Evolutionary conservation across 2,888 invertebrate genomes (phyloP), one percentile per base, ranked within the genome.

Genomic region (Merodon equestris): DNA sequence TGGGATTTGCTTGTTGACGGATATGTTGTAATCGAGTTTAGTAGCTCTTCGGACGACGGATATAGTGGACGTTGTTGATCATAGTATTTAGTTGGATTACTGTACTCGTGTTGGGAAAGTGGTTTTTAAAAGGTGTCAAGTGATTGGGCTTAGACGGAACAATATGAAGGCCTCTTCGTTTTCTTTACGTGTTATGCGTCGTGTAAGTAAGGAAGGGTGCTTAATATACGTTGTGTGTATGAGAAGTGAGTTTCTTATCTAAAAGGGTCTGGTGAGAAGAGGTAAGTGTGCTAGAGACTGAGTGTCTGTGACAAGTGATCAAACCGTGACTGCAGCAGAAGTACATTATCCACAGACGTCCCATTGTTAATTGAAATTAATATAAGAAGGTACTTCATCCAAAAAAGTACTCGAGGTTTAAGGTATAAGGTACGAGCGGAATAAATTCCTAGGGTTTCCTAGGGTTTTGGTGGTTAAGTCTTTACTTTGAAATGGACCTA

Each of bases 151-250:
- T 15, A 40, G 10, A 18, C 5, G 47, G 2, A 7, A 15, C 34
- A 74, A 38, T 5, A 79, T 79, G 79, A 79, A 79, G 54, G 74
- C 79, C 10, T 70, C 74, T 19, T 79, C 79, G 9, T 70, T 79
- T 18, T 79, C 79, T 17, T 60, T 79, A 40, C 79, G 74, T 34
- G 79, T 79, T 27, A 79, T 79, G 79, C 74, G 79, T 34, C 74
- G 79, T 60, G 79, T 79, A 79, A 79, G 74, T 79, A 58, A 47
- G 9, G 36, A 9, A 36, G 5, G 36, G 17, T 67, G 0, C 1
- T 13, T n/a, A 38, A 48, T 14, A 19, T 36, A 10, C 17, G 14
- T 53, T 14, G 17, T 45, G 27, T 27, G 7, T 2, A 4, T 27
- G 27, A 27, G 27, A 2, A 27, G 7, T 4, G 27, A 4, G 27